A percentile compares a stretch with the other conserved stretches of the same genome.
phyloP scores from a whole-genome alignment of 2,797 vertebrate genomes.

The Mormyrops boulengeri region DNA sequence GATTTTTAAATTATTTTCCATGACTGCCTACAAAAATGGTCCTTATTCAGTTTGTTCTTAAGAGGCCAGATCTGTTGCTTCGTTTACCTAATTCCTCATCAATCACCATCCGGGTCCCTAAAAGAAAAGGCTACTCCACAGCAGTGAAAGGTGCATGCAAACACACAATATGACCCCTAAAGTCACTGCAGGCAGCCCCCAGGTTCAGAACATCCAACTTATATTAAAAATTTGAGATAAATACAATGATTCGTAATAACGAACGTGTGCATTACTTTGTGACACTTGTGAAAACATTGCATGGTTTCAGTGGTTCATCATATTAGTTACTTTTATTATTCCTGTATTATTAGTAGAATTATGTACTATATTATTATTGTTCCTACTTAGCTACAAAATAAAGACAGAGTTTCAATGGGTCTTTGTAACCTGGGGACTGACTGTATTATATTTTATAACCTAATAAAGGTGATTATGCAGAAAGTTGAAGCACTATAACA shows the following conservation, averaged over 20 bases:
- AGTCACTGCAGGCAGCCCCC: not conserved
- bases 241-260: not conserved
- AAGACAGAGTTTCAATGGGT: not conserved
- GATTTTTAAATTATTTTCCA: not conserved
- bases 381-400: not conserved
- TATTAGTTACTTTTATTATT: not conserved
- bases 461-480: not conserved
- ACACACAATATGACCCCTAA: not conserved
- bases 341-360: not conserved
- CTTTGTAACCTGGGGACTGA: not conserved
- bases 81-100: not conserved
- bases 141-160: not conserved
- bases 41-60: not conserved
- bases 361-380: not conserved
- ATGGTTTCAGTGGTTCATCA: not conserved
- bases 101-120: not conserved
- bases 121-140: not conserved
- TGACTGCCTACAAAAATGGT: not conserved
- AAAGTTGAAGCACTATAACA: not conserved
- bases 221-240: not conserved
- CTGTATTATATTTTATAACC: not conserved
- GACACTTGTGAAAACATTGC: not conserved
- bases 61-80: not conserved
- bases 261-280: not conserved
- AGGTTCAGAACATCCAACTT: not conserved